These are phyloP conservation scores for Sylvilagus bachmani DNA, from an alignment of 2,113 vertebrate genomes.

Conservation along the genomic window DNA sequence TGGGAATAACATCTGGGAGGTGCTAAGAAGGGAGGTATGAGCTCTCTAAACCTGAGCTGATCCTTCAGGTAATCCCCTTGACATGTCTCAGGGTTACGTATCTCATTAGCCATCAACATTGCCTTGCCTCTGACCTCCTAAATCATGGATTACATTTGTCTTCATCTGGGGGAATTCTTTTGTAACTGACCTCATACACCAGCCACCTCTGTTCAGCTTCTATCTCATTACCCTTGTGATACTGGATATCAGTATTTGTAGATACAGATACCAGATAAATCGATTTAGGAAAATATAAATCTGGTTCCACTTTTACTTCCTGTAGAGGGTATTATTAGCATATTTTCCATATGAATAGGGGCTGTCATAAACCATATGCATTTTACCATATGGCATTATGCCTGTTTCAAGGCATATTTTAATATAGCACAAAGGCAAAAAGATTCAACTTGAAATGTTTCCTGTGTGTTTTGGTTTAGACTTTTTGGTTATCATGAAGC, in stretches of 20 bases:
- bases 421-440: constrained; percentile 64
- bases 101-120: background rate
- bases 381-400: constrained; percentile 60
- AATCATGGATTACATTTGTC: background rate
- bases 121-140: background rate
- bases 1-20: background rate
- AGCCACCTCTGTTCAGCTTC: background rate
- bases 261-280: constrained; percentile 57
- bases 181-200: constrained; percentile 21
- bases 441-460: constrained; percentile 35
- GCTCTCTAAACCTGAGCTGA: background rate
- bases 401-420: constrained; percentile 62
- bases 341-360: constrained; percentile 67
- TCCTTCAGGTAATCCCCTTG: background rate
- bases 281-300: constrained; percentile 57
- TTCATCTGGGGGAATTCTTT: background rate
- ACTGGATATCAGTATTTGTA: constrained; percentile 70
- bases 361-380: constrained; percentile 66
- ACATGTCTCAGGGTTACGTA: background rate
- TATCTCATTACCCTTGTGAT: background rate
- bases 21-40: background rate
- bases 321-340: constrained; percentile 67
- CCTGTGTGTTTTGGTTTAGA: constrained; percentile 29
- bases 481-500: constrained; percentile 30
- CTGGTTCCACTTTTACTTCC: constrained; percentile 66